Evolutionary conservation across 53 echinoderm and acorn worm genomes (phyloP), one percentile per base, ranked within the genome.

Genomic region (Luidia sarsii): DNA sequence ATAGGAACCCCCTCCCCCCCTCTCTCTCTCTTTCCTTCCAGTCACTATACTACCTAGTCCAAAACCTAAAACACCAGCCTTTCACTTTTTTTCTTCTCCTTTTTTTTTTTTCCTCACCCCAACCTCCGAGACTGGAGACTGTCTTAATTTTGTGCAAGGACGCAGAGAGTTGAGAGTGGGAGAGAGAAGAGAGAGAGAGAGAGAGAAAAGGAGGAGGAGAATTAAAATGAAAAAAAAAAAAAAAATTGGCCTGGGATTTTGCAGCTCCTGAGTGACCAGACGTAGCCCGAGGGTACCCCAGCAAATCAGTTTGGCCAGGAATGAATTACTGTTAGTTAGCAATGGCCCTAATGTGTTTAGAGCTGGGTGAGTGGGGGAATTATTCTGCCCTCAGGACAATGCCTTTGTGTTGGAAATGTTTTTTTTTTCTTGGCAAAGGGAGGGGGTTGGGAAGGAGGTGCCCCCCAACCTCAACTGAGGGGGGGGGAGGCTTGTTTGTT

Each of bases 261-360:
- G n/a, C n/a, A n/a, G n/a, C n/a, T n/a, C 18, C 39, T 75, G 75
- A 75, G 57, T 75, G 75, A 59, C 60, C 60, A 24, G 75, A 54
- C 60, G 55, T 39, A 27, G 61, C 59, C 75, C 36, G 2, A 28
- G 46, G 75, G 41, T 35, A 63, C 35, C 59, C 39, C 55, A 73
- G 59, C 60, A 60, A 75, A 75, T 75, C 75, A 75, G 75, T 75
- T 75, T 75, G 39, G 57, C 25, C 45, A 15, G 43, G 75, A 75
- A 75, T 75, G 75, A 75, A 75, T 75, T 75, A 75, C 59, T 7
- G 61, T 60, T 75, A 75, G 75, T 75, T 75, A 75, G 75, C 75
- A 75, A 75, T n/a, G 54, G 59, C 61, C 75, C 60, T 75, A 75
- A 75, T 75, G 75, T 75, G 75, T 75, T 75, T 75, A 75, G 75